Base-by-base conservation (phyloP, 1,140 invertebrate species). In the Cardiocondyla obscurior region DNA sequence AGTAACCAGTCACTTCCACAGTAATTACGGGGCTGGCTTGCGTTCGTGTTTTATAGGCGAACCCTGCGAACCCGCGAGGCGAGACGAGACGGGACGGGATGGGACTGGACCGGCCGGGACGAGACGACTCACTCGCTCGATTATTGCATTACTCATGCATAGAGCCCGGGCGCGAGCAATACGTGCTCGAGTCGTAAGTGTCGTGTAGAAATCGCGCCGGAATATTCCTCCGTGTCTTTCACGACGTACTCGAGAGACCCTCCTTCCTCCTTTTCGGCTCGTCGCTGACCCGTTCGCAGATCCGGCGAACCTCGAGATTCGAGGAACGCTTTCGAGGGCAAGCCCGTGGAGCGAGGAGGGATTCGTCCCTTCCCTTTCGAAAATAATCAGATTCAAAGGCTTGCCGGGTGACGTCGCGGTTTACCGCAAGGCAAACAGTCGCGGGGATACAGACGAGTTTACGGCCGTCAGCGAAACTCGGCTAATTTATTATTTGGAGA, bases 121-220 rank as follows among this genome's bases (percentile, higher is more conserved):
- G 86, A 91, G 90, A 91, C 89, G 90, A 90, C 90, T 91, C 89
- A 91, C 90, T 91, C 90, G 49, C 87, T 91, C 85, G 90, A 91
- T 91, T 91, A 91, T 91, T 91, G 89, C 90, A 91, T 91, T 91
- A 91, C 88, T 84, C 84, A 91, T 91, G 88, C 90, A 91, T 91
- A 90, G 87, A 46, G 53, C 74, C 49, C 58, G 51, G 51, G 46
- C n/a, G 74, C 53, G 62, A 55, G 65, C 85, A 46, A 79, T 83
- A 79, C 86, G 70, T 28, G 49, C 46, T 72, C 72, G 5, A 82
- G 51, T 82, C 70, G 57, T 82, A 76, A 76, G 70, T 60, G 55
- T 76, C 39, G 33, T 58, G 42, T 4, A 51, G 58, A 39, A 82
- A 81, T 60, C 69, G 28, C 42, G 10, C 8, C n/a, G 42, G 49